These are phyloP conservation scores for Pycnomerus fuliginosus DNA, from an alignment of 2,888 invertebrate species.

Conservation along the genomic window DNA sequence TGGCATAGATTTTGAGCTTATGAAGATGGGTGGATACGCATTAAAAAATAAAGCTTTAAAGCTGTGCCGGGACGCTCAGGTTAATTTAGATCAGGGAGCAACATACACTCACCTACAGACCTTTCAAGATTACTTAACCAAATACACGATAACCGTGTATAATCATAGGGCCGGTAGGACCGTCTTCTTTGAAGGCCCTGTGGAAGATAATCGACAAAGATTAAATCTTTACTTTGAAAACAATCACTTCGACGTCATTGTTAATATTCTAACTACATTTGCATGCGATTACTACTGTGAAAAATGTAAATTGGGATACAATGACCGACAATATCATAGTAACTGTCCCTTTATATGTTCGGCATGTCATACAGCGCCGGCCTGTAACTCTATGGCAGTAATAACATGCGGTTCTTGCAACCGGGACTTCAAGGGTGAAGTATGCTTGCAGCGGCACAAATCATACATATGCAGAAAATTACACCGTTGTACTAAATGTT, in stretches of 20 bases:
- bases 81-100: constrained; percentile 4
- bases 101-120: constrained; percentile 1
- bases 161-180: neutral
- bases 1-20: neutral
- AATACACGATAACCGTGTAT: constrained; percentile 8
- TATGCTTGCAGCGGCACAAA: constrained; percentile 6
- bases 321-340: constrained; percentile 1
- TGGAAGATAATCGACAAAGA: neutral
- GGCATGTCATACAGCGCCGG: constrained; percentile 2
- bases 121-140: constrained; percentile 7
- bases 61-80: neutral
- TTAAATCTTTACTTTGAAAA: constrained; percentile 13
- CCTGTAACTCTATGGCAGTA: neutral
- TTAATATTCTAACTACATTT: constrained; percentile 7
- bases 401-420: constrained; percentile 7
- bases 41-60: constrained; percentile 1
- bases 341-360: constrained; percentile 11
- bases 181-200: constrained; percentile 3
- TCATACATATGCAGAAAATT: neutral
- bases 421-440: constrained; percentile 5
- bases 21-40: neutral
- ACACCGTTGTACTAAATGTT: constrained; percentile 4
- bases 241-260: constrained; percentile 15
- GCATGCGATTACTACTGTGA: constrained; percentile 9
- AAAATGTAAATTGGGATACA: constrained; percentile 3